phyloP scores from a whole-genome alignment of 2,113 vertebrate species.

The Camarhynchus parvulus region DNA sequence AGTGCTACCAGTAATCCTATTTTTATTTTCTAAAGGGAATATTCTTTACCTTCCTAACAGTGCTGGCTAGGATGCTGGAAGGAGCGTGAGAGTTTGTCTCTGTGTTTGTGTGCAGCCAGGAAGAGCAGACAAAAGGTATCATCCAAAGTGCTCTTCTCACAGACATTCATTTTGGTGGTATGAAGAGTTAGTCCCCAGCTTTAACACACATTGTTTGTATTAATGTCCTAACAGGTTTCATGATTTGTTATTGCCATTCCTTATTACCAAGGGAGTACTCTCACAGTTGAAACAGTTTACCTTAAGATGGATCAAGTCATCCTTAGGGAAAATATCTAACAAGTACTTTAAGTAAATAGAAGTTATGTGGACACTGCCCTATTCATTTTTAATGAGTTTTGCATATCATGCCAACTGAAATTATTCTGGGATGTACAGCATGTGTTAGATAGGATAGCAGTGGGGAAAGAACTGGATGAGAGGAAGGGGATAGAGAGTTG shows the following conservation, averaged over 20 bases:
- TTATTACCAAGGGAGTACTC: neutral
- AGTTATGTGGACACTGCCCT: neutral
- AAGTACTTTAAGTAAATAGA: neutral
- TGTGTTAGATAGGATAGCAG: neutral
- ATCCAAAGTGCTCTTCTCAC: neutral
- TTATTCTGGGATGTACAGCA: neutral
- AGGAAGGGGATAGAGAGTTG: neutral
- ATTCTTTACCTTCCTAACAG: neutral
- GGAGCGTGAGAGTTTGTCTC: neutral
- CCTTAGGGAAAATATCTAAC: neutral
- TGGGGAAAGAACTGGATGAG: neutral
- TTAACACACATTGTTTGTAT: neutral
- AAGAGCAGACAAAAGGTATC: neutral
- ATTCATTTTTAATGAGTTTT: neutral
- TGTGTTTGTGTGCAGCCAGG: neutral
- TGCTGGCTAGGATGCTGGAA: neutral
- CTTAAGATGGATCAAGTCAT: neutral
- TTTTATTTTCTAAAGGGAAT: neutral
- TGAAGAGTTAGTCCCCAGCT: neutral
- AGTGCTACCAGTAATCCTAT: neutral
- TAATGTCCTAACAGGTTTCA: neutral
- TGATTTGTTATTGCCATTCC: neutral
- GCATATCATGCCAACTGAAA: neutral
- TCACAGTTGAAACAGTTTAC: neutral
- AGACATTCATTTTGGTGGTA: neutral